phyloP scores from a whole-genome alignment of 2,113 vertebrate genomes.

The Neolamprologus caudopunctatus region DNA sequence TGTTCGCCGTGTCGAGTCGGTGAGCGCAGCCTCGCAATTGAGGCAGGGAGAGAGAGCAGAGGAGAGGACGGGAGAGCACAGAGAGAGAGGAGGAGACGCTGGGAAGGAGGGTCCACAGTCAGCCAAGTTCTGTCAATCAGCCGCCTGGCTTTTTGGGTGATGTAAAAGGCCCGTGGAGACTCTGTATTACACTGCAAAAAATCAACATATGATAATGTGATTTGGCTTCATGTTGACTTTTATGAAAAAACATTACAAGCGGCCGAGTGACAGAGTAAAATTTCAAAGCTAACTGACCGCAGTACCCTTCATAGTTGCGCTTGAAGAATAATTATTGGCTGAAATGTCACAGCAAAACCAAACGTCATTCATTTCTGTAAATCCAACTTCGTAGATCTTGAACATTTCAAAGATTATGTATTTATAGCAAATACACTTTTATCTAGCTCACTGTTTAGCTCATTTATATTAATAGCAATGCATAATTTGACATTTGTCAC shows the following conservation, averaged over 20 bases:
- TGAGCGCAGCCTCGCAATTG: conserved; percentile 62
- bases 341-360: background rate
- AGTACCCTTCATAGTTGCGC: background rate
- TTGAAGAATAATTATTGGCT: background rate
- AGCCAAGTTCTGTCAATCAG: conserved; percentile 68
- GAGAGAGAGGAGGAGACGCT: conserved; percentile 31
- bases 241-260: background rate
- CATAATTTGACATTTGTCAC: background rate
- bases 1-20: conserved; percentile 61
- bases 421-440: background rate
- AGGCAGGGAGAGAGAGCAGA: conserved; percentile 24
- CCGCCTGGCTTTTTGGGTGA: background rate
- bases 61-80: background rate
- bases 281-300: background rate
- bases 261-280: background rate
- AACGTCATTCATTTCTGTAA: background rate
- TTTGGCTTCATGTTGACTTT: background rate
- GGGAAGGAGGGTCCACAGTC: conserved; percentile 62
- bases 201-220: background rate
- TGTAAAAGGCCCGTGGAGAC: conserved; percentile 6
- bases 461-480: background rate
- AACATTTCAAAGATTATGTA: background rate
- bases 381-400: background rate
- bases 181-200: background rate
- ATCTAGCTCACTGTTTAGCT: background rate